phyloP scores from a whole-genome alignment of 2,888 invertebrate genomes.

The Pachycephus smyrnensis region DNA sequence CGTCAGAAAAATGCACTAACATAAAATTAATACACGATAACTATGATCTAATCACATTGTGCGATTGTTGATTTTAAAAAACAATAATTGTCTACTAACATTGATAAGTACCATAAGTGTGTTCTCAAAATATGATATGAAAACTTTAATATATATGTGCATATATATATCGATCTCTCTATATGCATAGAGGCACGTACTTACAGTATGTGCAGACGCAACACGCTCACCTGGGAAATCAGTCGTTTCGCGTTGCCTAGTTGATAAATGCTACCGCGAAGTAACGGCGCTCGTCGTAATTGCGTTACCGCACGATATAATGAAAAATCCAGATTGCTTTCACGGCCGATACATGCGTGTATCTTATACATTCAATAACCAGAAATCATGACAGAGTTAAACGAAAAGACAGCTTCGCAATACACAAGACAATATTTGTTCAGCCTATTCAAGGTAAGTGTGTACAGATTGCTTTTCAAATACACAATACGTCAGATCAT shows the following conservation, averaged over 20 bases:
- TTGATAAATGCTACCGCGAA: neutral
- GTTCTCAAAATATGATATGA: too few species aligned
- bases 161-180: neutral
- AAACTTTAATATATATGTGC: neutral
- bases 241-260: slow-evolving; percentile 34
- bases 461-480: neutral
- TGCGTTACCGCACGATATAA: slow-evolving; percentile 28
- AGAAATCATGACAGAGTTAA: neutral
- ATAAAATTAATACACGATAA: neutral
- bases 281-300: slow-evolving; percentile 9
- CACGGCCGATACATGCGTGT: neutral
- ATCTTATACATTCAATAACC: neutral
- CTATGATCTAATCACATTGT: neutral
- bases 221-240: slow-evolving; percentile 49
- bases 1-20: too few species aligned
- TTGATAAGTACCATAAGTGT: neutral
- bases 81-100: neutral
- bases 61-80: neutral
- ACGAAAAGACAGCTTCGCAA: neutral
- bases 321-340: slow-evolving; percentile 36
- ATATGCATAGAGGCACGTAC: neutral
- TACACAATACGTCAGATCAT: neutral
- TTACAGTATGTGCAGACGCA: slow-evolving; percentile 15
- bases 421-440: neutral
- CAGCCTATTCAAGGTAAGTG: neutral